Conservation (phyloP, 2,888 invertebrate genomes). For the Rhyacophila evoluta region DNA sequence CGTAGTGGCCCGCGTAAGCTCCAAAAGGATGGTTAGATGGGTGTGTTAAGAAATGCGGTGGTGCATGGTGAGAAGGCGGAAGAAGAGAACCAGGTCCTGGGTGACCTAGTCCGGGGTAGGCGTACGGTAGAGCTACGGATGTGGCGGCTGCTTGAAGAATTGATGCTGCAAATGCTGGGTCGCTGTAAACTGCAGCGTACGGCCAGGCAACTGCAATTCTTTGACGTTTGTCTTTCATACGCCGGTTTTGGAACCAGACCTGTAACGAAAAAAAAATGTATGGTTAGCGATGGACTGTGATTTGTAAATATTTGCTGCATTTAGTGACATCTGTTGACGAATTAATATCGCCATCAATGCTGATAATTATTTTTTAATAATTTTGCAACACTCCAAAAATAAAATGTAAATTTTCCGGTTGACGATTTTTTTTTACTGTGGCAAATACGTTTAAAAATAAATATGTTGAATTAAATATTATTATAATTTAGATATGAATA, state of each 20-base stretch:
- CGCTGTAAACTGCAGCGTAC: conserved; percentile 92
- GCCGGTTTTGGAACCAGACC: conserved; percentile 98
- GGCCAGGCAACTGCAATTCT: conserved; percentile 96
- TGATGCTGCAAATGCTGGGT: conserved; percentile 93
- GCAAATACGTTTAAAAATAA: no score
- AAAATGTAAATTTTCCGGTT: background rate
- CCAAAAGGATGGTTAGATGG: conserved; percentile 70
- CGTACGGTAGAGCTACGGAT: conserved; percentile 75
- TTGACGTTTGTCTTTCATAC: conserved; percentile 98
- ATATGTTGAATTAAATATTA: no score
- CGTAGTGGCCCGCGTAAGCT: conserved; percentile 71
- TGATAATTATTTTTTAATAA: no score
- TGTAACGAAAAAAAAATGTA: conserved; percentile 63
- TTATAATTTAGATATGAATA: no score
- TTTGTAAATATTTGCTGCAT: no score
- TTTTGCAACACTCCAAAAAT: no score
- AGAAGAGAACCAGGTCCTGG: conserved; percentile 68
- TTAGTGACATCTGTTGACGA: background rate
- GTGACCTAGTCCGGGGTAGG: conserved; percentile 64
- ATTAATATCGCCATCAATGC: no score
- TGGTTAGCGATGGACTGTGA: no score
- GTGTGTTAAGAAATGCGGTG: conserved; percentile 63
- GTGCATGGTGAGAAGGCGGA: conserved; percentile 68
- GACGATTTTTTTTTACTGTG: background rate
- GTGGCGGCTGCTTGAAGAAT: conserved; percentile 90